Percentiles rank a stretch among this genome's conserved stretches.
Evolutionary conservation across 2,113 vertebrate species (phyloP).

Genomic region (Proterorhinus semilunaris): DNA sequence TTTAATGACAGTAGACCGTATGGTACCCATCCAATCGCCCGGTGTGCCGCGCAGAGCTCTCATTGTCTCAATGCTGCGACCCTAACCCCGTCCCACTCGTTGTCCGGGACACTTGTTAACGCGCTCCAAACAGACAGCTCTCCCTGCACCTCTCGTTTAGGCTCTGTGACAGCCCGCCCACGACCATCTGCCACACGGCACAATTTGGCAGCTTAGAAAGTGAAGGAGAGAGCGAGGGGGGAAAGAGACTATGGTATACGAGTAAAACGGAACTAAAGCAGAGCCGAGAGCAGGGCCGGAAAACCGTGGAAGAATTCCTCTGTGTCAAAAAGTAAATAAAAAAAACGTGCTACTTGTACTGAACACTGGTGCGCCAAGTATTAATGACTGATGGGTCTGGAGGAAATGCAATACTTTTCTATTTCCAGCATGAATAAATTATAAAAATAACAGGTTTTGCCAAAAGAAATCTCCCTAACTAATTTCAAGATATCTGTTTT

Average conservation of each 20-base stretch:
- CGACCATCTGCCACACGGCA: slow-evolving; percentile 78
- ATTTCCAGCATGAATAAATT: too few species aligned
- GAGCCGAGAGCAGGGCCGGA: too few species aligned
- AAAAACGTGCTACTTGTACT: too few species aligned
- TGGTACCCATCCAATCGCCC: slow-evolving; percentile 29
- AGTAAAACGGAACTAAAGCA: too few species aligned
- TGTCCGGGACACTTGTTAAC: slow-evolving; percentile 45
- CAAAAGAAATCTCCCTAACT: too few species aligned
- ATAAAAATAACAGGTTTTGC: too few species aligned
- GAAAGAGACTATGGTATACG: background rate
- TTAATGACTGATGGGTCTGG: too few species aligned
- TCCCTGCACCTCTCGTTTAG: slow-evolving; percentile 64
- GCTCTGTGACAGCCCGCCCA: slow-evolving; percentile 76
- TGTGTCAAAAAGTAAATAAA: too few species aligned
- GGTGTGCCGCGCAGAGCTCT: slow-evolving; percentile 65
- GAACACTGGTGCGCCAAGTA: too few species aligned
- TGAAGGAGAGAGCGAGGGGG: slow-evolving; percentile 28
- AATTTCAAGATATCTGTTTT: too few species aligned
- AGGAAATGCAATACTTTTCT: too few species aligned
- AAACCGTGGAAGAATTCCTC: too few species aligned
- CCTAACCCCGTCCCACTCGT: slow-evolving; percentile 58
- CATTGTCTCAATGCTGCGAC: slow-evolving; percentile 65
- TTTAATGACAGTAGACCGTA: background rate
- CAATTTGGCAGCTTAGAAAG: slow-evolving; percentile 41
- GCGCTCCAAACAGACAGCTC: slow-evolving; percentile 54